phyloP scores from a whole-genome alignment of 2,797 vertebrate species.

The Halcyon chelicuti region DNA sequence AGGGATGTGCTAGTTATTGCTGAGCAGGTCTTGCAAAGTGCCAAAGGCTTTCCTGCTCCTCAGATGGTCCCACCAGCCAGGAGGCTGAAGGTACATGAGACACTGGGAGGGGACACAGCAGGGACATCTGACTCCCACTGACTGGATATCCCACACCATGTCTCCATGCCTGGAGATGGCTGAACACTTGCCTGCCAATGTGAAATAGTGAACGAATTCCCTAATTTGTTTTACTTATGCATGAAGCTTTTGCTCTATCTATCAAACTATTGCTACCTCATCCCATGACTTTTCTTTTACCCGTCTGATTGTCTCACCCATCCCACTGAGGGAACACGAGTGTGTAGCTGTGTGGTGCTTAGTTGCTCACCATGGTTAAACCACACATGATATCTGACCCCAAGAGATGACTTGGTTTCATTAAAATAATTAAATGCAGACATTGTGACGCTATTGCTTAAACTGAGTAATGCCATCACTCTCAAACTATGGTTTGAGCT shows the following conservation, averaged over 20 bases:
- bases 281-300: neutral
- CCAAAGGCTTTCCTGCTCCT: neutral
- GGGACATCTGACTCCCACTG: neutral
- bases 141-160: neutral
- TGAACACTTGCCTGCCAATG: neutral
- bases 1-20: neutral
- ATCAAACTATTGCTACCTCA: neutral
- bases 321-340: neutral
- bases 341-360: neutral
- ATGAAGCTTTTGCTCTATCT: neutral
- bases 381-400: neutral
- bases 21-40: neutral
- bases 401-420: neutral
- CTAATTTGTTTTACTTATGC: neutral
- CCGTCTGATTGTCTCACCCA: neutral
- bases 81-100: neutral
- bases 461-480: neutral
- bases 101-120: neutral
- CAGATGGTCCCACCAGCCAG: no score
- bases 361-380: neutral
- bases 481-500: neutral
- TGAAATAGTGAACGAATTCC: neutral
- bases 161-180: neutral
- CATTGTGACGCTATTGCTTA: neutral
- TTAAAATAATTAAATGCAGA: neutral